Conservation (phyloP, 2,113 vertebrate genomes). For the Scatophagus argus region DNA sequence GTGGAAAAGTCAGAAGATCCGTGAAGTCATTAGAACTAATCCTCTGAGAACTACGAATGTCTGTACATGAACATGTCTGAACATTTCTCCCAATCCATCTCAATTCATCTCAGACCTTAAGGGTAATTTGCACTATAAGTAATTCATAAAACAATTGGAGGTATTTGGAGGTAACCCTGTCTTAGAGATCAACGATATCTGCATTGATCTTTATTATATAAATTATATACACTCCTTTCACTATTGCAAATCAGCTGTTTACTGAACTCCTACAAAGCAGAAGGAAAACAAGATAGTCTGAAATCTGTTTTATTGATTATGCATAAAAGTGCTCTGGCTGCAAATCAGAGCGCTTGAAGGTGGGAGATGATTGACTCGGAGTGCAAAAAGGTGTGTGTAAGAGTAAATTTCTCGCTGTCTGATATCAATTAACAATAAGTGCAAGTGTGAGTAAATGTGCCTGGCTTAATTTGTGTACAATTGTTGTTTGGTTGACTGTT, state of each 20-base stretch:
- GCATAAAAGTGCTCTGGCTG: conserved; percentile 31
- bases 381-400: conserved; percentile 32
- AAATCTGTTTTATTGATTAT: conserved; percentile 57
- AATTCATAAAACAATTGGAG: not conserved
- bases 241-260: conserved; percentile 24
- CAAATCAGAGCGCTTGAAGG: conserved; percentile 11
- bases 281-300: conserved; percentile 25
- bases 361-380: conserved; percentile 38
- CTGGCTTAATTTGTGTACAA: conserved; percentile 29
- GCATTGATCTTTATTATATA: too few species aligned
- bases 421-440: conserved; percentile 30
- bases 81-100: too few species aligned
- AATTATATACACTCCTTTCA: not conserved
- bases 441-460: conserved; percentile 30
- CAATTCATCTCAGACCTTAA: too few species aligned
- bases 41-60: too few species aligned
- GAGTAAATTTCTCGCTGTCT: conserved; percentile 30
- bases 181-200: too few species aligned
- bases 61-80: too few species aligned
- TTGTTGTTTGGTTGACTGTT: not conserved
- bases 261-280: conserved; percentile 3
- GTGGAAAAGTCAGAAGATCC: too few species aligned
- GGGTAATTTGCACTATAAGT: not conserved
- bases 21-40: too few species aligned
- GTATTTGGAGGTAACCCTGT: not conserved